Evolutionary conservation across 35 echinoderm and acorn worm species (phyloP).

Genomic region (Diadema setosum): DNA sequence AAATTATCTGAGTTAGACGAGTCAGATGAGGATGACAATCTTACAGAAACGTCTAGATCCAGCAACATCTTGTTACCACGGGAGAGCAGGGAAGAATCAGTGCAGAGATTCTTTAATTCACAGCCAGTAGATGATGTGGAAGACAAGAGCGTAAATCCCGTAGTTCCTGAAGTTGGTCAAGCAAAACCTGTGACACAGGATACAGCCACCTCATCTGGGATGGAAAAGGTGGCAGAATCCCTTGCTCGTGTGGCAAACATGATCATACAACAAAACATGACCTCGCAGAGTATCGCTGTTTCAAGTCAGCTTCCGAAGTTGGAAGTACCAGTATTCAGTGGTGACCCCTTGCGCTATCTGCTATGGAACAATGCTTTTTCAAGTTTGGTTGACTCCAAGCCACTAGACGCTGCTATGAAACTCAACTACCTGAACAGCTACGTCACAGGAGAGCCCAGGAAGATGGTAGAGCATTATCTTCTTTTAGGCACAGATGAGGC

Average conservation of each 20-base stretch:
- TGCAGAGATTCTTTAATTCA: background rate
- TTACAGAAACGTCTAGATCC: too few species aligned
- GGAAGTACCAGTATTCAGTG: background rate
- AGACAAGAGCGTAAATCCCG: too few species aligned
- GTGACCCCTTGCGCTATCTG: background rate
- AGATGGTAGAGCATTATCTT: slow-evolving; percentile 3
- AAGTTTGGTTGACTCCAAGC: background rate
- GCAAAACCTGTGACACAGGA: too few species aligned
- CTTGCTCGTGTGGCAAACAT: background rate
- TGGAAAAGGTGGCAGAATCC: background rate
- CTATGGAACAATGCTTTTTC: background rate
- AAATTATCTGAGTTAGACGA: background rate
- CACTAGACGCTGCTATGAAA: background rate
- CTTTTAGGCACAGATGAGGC: slow-evolving; percentile 19
- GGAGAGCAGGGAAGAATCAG: background rate
- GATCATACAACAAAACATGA: background rate
- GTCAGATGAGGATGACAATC: too few species aligned
- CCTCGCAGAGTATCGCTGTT: background rate
- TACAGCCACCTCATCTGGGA: too few species aligned
- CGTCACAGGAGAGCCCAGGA: background rate
- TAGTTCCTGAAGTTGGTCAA: too few species aligned
- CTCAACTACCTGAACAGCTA: slow-evolving; percentile 3
- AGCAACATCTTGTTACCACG: too few species aligned
- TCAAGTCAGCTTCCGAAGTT: slow-evolving; percentile 1
- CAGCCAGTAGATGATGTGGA: too few species aligned